Evolutionary conservation across 2,888 invertebrate species (phyloP), one percentile per base, ranked within the genome.

Genomic region (Eupithecia centaureata): DNA sequence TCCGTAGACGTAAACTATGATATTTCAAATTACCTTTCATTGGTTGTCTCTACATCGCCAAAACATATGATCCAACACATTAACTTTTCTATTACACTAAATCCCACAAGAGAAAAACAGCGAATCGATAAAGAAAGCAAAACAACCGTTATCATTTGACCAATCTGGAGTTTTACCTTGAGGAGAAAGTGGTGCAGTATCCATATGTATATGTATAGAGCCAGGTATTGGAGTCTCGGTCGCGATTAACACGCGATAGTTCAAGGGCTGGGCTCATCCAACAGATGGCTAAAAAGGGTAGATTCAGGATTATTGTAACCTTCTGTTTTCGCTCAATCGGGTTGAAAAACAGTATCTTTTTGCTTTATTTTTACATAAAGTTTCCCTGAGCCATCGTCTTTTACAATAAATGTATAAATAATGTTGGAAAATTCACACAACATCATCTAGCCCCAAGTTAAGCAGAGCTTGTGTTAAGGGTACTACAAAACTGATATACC

Each of bases 231-330:
- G 70, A 67, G 73, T 76, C 76, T 77, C 75, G 74, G 77, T 71
- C 73, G 75, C 82, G 81, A 84, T 83, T 82, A 83, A 78, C 91
- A 90, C 89, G 90, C 88, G 81, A 89, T 87, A 86, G 89, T 87
- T 90, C 90, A 90, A 89, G 90, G 90, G 78, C 87, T 82, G 73
- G 66, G 72, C 71, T 76, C 73, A 65, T 75, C 71, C 67, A 70
- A 64, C 72, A 73, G 70, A 66, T 68, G 65, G 61, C 42, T 66
- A 65, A 63, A 72, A 56, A 30, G 30, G 28, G 54, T 61, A 62
- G 33, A 65, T 68, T 61, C 54, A 68, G 51, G 52, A n/a, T n/a
- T n/a, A n/a, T n/a, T n/a, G n/a, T n/a, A n/a, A 67, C 75, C 77
- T 70, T 79, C 80, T 73, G 70, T 69, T 66, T 42, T 7, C 10